Evolutionary conservation across 2,113 vertebrate species (phyloP).

Genomic region (Castor canadensis): DNA sequence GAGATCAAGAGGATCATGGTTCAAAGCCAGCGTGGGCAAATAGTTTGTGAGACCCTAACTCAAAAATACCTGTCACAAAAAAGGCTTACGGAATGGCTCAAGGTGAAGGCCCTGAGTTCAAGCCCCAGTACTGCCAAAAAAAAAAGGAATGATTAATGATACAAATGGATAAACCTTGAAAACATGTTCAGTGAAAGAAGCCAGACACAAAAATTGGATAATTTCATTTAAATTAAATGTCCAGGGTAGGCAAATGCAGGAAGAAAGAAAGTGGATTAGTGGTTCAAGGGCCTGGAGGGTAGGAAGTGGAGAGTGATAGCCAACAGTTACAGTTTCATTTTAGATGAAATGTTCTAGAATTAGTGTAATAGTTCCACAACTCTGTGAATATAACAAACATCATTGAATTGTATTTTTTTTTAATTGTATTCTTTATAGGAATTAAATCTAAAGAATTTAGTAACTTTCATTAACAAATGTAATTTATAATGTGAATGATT

Average conservation of each 20-base stretch:
- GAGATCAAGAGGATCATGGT: too few relatives aligned
- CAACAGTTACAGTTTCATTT: not conserved
- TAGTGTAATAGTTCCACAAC: not conserved
- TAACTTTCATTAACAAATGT: not conserved
- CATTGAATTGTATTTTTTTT: not conserved
- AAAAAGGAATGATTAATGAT: not conserved
- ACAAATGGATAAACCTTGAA: too few relatives aligned
- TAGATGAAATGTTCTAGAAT: not conserved
- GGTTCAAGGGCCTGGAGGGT: not conserved
- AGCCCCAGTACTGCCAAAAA: too few relatives aligned
- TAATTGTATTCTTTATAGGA: not conserved
- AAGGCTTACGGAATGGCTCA: too few relatives aligned
- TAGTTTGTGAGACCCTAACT: too few relatives aligned
- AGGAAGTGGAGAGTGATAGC: not conserved
- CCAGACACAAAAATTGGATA: too few relatives aligned
- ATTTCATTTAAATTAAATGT: not conserved
- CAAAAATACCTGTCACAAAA: too few relatives aligned
- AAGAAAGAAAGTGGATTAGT: not conserved
- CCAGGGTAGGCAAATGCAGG: not conserved
- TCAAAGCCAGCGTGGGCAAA: too few relatives aligned
- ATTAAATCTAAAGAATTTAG: not conserved
- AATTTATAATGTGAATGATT: not conserved
- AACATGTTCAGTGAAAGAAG: too few relatives aligned
- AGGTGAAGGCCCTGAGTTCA: too few relatives aligned
- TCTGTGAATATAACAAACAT: too few relatives aligned